phyloP scores from a whole-genome alignment of 2,888 invertebrate genomes.

The Nineta flava region DNA sequence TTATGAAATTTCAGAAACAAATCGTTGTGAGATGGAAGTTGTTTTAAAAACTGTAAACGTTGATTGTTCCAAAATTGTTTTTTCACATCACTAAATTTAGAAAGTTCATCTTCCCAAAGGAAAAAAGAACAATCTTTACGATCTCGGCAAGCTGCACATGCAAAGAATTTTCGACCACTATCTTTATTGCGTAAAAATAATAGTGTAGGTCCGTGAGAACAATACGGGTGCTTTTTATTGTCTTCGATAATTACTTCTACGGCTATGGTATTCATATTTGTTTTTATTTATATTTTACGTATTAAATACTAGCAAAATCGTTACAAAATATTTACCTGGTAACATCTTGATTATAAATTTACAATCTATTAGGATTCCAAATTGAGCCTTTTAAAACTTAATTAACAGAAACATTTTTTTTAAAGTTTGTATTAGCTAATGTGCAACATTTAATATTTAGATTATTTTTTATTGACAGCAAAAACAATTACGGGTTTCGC shows the following conservation, averaged over 20 bases:
- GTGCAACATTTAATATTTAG: too few species aligned
- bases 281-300: too few species aligned
- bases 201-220: conserved; percentile 62
- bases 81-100: conserved; percentile 26
- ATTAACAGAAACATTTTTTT: too few species aligned
- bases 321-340: too few species aligned
- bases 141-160: conserved; percentile 73
- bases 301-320: too few species aligned
- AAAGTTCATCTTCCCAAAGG: conserved; percentile 33
- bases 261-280: neutral
- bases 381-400: too few species aligned
- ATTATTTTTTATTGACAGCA: too few species aligned
- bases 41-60: conserved; percentile 24
- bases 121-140: conserved; percentile 61
- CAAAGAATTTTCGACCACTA: conserved; percentile 44
- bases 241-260: conserved; percentile 39
- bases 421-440: too few species aligned
- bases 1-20: conserved; percentile 35
- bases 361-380: too few species aligned
- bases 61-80: conserved; percentile 34
- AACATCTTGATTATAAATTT: too few species aligned
- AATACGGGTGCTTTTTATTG: conserved; percentile 46
- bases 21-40: conserved; percentile 34
- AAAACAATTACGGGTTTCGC: too few species aligned
- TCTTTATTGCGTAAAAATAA: conserved; percentile 37